Evolutionary conservation across 2,888 invertebrate genomes (phyloP).

Genomic region (Cerastoderma edule): DNA sequence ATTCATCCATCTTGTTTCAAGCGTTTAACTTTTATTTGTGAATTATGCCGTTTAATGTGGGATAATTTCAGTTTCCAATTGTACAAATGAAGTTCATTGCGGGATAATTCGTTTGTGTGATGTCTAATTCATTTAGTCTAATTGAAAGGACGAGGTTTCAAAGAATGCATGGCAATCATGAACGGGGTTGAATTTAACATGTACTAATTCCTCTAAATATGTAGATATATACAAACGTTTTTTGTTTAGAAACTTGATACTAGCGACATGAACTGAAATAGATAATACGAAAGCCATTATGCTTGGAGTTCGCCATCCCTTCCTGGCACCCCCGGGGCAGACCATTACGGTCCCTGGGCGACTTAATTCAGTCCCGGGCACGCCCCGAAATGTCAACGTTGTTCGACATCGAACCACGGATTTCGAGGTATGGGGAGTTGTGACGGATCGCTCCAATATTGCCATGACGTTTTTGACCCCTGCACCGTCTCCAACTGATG

Average conservation of each 20-base stretch:
- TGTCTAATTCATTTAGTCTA: neutral
- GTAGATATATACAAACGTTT: neutral
- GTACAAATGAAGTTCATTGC: neutral
- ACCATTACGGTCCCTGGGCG: neutral
- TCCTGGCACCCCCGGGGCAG: conserved; percentile 6
- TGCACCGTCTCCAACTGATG: neutral
- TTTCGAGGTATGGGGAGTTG: conserved; percentile 20
- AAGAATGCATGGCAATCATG: neutral
- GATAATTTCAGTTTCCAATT: too few species aligned
- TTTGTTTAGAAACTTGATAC: neutral
- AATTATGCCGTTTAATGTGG: too few species aligned
- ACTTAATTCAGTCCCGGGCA: neutral
- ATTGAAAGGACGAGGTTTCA: neutral
- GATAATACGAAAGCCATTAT: too few species aligned
- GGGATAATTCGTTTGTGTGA: neutral
- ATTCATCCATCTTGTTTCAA: too few species aligned
- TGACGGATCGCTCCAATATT: neutral
- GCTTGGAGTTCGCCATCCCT: conserved; percentile 5
- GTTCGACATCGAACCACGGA: conserved; percentile 15
- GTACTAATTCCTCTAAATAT: neutral
- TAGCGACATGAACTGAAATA: neutral
- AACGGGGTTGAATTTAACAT: neutral
- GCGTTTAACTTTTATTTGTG: too few species aligned
- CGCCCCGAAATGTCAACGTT: neutral
- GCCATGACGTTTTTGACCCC: conserved; percentile 6